Percentiles rank a stretch among this genome's conserved stretches.
phyloP scores from a whole-genome alignment of 2,113 vertebrate genomes.

The Empidonax alnorum region DNA sequence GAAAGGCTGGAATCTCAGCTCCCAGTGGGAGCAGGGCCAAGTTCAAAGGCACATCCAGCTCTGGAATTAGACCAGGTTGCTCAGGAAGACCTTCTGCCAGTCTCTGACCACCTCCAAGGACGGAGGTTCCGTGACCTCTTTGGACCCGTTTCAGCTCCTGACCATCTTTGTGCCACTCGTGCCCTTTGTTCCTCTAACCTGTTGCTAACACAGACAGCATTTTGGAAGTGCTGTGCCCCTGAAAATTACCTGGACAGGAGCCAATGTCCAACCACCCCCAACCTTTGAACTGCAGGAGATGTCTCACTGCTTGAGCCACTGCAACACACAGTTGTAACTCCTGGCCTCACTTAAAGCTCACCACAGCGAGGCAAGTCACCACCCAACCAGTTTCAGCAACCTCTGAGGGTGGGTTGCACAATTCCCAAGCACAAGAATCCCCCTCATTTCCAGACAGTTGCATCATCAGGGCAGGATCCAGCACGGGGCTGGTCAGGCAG shows the following conservation, averaged over 20 bases:
- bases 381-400: background rate
- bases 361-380: background rate
- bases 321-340: no score
- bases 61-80: background rate
- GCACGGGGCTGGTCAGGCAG: background rate
- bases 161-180: background rate
- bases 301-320: background rate
- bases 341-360: background rate
- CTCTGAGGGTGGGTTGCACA: background rate
- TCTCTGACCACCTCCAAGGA: background rate
- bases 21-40: background rate
- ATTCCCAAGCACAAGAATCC: background rate
- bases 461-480: background rate
- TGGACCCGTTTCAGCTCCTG: background rate
- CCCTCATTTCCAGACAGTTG: background rate
- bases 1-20: background rate
- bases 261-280: background rate
- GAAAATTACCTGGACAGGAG: background rate
- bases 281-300: background rate
- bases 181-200: background rate
- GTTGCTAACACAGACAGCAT: background rate
- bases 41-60: background rate
- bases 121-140: no score
- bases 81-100: background rate
- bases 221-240: background rate